Conservation (phyloP, 2,113 vertebrate genomes). For the Hucho hucho region DNA sequence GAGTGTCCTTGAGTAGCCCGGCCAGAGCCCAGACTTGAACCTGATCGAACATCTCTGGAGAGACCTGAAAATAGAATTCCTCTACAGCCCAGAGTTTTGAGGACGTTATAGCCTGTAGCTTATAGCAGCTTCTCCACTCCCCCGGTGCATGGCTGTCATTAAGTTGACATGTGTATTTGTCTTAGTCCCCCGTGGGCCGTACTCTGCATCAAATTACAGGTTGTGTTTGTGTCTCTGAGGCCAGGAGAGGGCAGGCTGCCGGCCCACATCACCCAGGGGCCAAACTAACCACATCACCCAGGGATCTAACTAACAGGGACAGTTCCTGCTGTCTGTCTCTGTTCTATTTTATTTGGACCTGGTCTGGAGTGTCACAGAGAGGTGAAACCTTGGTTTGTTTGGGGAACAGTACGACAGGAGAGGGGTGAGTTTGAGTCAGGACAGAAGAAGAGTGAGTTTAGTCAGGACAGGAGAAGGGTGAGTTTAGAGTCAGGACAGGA, state of each 20-base stretch:
- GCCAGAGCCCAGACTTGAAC: too few relatives aligned
- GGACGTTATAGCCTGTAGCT: constrained; percentile 4
- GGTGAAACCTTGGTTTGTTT: background rate
- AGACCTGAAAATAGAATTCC: too few relatives aligned
- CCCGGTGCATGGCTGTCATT: constrained; percentile 39
- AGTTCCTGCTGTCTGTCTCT: background rate
- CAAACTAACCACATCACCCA: background rate
- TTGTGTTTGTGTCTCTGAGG: constrained; percentile 44
- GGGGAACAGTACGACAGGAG: background rate
- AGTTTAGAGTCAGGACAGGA: background rate
- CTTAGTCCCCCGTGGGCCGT: constrained; percentile 47
- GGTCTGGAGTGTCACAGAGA: constrained; percentile 21
- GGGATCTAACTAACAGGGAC: background rate
- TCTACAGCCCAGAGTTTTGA: too few relatives aligned
- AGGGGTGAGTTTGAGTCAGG: too few relatives aligned
- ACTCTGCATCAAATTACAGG: constrained; percentile 60
- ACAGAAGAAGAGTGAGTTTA: constrained; percentile 14
- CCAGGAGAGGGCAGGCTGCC: background rate
- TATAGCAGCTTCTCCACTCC: constrained; percentile 19
- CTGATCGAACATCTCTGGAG: too few relatives aligned
- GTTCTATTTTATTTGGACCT: constrained; percentile 36
- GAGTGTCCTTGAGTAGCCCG: too few relatives aligned
- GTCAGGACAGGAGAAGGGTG: background rate
- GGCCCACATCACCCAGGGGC: background rate
- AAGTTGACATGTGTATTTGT: constrained; percentile 66